Base-by-base conservation (phyloP, 1,140 invertebrate genomes). In the Penaeus japonicus region DNA sequence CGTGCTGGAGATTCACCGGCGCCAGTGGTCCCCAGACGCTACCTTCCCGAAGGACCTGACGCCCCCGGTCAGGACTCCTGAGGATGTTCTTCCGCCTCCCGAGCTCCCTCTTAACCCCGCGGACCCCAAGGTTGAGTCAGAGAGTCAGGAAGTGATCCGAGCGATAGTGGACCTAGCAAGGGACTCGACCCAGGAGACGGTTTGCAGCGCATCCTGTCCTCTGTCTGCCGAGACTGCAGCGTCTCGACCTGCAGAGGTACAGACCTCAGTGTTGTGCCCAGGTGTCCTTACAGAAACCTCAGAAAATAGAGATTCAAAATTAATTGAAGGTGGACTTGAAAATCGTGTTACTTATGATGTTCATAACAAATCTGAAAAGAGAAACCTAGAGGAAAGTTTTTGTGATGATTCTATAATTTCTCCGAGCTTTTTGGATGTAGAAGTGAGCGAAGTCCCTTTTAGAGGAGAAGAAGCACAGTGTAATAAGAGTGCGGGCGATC, bases 141-240 rank as follows among this genome's bases (percentile, higher is more conserved):
- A 88, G 80, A 88, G 80, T 57, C n/a, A 88, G 54, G 35, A 88
- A 62, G 86, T 88, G 18, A 88, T 82, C 47, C 53, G 39, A 18
- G 79, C 80, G 27, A 88, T 88, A 20, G 35, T 88, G 62, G 86
- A 88, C 65, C 65, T 83, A 57, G 39, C 86, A 24, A 39, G 77
- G 79, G 59, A 55, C 79, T 88, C 86, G 30, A 55, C 4, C 7
- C 35, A 30, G 20, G 86, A 57, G 77, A 75, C 27, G 12, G 39
- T 39, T 39, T 39, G 39, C 12, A 39, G 39, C 39, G 39, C 4
- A 1, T 10, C 39, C 39, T 39, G 0, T 4, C 39, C 39, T 39
- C 39, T 39, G 39, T 10, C 39, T 39, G 39, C 39, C 12, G 39
- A 39, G 12, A 10, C 39, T 39, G 39, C 39, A 39, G 39, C 39